A percentile compares a stretch with the other conserved stretches of the same genome.
Evolutionary conservation across 53 echinoderm and acorn worm species (phyloP).

Genomic region (Apostichopus leukothele): DNA sequence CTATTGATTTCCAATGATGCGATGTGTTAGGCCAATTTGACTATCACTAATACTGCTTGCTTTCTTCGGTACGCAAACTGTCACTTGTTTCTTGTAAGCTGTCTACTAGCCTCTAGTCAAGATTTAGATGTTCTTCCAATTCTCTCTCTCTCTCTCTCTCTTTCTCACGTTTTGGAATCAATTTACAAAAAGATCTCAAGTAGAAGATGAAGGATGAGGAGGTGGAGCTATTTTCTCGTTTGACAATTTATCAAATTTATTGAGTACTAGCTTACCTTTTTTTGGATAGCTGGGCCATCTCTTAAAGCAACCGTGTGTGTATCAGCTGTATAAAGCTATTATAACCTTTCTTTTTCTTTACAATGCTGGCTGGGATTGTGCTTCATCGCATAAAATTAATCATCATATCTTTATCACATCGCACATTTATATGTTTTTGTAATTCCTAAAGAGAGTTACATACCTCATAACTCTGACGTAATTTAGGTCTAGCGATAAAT

Average conservation of each 20-base stretch:
- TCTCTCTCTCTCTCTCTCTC: conserved; percentile 32
- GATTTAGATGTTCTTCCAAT: not conserved
- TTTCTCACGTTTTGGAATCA: not conserved
- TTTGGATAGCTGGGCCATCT: too few relatives aligned
- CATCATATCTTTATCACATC: too few relatives aligned
- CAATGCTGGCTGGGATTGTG: too few relatives aligned
- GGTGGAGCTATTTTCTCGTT: not conserved
- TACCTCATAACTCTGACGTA: too few relatives aligned
- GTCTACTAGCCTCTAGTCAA: not conserved
- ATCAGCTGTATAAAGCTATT: too few relatives aligned
- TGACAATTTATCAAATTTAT: not conserved
- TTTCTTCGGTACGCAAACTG: conserved; percentile 25
- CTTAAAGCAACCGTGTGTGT: too few relatives aligned
- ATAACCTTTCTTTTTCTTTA: too few relatives aligned
- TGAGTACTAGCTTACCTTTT: too few relatives aligned
- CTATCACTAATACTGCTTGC: conserved; percentile 48
- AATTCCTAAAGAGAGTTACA: too few relatives aligned
- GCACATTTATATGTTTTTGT: too few relatives aligned
- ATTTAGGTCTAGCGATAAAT: too few relatives aligned
- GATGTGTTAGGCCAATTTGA: conserved; percentile 29
- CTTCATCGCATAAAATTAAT: too few relatives aligned
- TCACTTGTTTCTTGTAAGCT: not conserved
- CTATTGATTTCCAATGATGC: conserved; percentile 42
- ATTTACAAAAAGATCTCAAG: not conserved
- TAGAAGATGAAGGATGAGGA: not conserved